Base-by-base conservation (phyloP, 2,888 invertebrate genomes). In the Polymixis flavicincta region DNA sequence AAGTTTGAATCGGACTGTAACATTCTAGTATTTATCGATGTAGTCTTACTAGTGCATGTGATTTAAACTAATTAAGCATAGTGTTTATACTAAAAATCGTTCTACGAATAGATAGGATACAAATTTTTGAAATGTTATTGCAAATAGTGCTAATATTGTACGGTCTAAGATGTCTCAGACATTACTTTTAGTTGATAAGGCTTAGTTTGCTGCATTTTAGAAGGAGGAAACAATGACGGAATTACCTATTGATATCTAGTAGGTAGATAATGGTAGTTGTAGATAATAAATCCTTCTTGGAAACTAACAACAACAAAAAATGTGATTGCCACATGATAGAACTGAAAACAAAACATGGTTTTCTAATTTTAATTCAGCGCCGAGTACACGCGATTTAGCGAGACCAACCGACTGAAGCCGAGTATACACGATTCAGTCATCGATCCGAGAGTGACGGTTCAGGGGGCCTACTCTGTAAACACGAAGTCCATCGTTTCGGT, bases 41-140 rank as follows among this genome's bases (percentile, higher is more conserved):
- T 81, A 88, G 85, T 83, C 25, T 87, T 83, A 89, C 83, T 90
- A 88, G 86, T 88, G 89, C 87, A 88, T 89, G 90, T 90, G 86
- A 89, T 88, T 87, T 83, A 84, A 86, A 89, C 83, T 89, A 87
- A 89, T 86, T 88, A 87, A 85, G 86, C 80, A 83, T 88, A 88
- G 87, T 80, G 80, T 89, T 87, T 85, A 86, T 86, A 88, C 85
- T 87, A 87, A 87, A 78, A 82, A 76, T 70, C 70, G 80, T 82
- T 85, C 67, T 85, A 82, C 64, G 64, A 71, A 65, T 88, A 89
- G 84, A 86, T 90, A 89, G 85, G 73, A 70, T 86, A 85, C 65
- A 87, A 84, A 83, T 87, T 86, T 87, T 83, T 73, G 77, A 85
- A 78, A 83, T 85, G 83, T 85, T 84, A 86, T 85, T 84, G 67